Evolutionary conservation across 1,140 invertebrate species (phyloP), one percentile per base, ranked within the genome.

Genomic region (Drosophila nebulosa): DNA sequence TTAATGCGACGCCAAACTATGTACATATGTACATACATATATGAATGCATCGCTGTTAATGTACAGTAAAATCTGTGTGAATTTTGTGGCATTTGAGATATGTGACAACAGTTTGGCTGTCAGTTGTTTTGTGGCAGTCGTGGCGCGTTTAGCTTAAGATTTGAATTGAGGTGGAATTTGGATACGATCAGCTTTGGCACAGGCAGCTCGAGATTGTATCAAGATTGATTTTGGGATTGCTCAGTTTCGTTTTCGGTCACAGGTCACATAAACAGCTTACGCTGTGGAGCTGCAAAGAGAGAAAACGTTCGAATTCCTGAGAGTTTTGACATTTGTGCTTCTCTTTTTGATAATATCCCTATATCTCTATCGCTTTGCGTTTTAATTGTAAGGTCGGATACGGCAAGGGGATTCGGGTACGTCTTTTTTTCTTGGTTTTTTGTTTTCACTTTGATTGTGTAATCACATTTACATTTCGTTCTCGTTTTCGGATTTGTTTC

Each of bases 211-310:
- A 50, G 12, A 22, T 52, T 24, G 32, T 69, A 10, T n/a, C 14
- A 5, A 50, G 12, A 22, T 52, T 24, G 32, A 66, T 65, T 39
- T 21, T 46, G 16, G 10, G 39, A 18, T 21, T 18, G 16, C 10
- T 46, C 60, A 58, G 71, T 71, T 76, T 86, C 55, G 63, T 81
- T 69, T 55, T 71, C 64, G 59, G 55, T 68, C 69, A 78, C 53
- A 61, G 78, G 62, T 62, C 16, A 63, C 55, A 76, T 69, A 69
- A 77, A 90, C 51, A 69, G 69, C 60, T 71, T 78, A 69, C 88
- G 89, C 85, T 86, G 89, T 90, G 89, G 89, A 90, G 89, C 89
- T 90, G 81, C 89, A 90, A 90, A 90, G 72, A 81, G 89, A 90
- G 46, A 90, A 90, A 89, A 76, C 83, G 46, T 79, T 90, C 59